Conservation (phyloP, 2,113 vertebrate species). For the Anguilla japonica region DNA sequence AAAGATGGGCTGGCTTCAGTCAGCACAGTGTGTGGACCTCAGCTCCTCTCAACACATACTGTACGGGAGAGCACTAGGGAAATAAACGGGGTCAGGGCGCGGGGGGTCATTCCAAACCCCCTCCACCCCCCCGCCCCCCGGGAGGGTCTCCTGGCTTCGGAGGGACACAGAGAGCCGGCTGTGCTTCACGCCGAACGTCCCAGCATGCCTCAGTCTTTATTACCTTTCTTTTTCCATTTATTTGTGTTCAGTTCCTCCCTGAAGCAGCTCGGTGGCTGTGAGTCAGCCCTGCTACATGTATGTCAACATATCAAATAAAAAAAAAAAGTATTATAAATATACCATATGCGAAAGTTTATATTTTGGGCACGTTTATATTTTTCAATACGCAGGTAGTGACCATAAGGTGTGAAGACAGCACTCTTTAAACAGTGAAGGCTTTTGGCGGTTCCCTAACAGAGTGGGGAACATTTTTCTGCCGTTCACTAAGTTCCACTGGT, state of each 20-base stretch:
- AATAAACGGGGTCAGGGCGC: not conserved
- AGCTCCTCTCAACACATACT: slow-evolving; percentile 14
- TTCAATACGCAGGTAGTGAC: too few relatives aligned
- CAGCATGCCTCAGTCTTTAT: not conserved
- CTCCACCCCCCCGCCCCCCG: not conserved
- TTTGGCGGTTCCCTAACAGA: too few relatives aligned
- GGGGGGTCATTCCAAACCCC: not conserved
- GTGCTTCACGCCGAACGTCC: not conserved
- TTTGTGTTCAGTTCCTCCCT: not conserved
- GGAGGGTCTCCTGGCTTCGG: not conserved
- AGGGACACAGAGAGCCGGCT: not conserved
- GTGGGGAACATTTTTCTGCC: too few relatives aligned
- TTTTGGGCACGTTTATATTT: not conserved
- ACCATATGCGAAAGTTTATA: too few relatives aligned
- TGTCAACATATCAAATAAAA: not conserved
- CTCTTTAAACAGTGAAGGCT: too few relatives aligned
- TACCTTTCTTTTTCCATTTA: not conserved
- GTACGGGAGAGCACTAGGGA: not conserved
- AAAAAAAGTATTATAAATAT: not conserved
- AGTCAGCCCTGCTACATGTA: not conserved
- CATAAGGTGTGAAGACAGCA: too few relatives aligned
- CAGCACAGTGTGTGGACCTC: not conserved
- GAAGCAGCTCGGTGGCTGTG: not conserved
- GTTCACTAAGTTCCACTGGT: too few relatives aligned
- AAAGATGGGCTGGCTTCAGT: not conserved